Evolutionary conservation across 1,140 invertebrate species (phyloP).

Genomic region (Panagrolaimus sp.): DNA sequence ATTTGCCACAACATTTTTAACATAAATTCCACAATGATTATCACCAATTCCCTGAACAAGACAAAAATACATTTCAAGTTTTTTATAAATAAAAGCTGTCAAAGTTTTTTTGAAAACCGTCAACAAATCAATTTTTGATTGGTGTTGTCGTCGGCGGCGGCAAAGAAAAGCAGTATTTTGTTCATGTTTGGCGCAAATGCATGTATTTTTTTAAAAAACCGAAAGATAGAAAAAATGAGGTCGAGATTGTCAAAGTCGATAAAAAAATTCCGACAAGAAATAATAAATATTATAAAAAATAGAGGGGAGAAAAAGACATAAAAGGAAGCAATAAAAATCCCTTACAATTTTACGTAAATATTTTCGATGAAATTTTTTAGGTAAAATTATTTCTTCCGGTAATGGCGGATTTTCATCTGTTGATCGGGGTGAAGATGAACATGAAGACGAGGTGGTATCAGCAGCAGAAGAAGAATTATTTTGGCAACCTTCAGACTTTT

Average conservation of each 20-base stretch:
- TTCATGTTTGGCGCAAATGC: background rate
- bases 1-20: slow-evolving; percentile 58
- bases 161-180: background rate
- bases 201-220: no score
- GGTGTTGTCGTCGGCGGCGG: background rate
- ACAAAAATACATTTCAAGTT: slow-evolving; percentile 19
- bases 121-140: background rate
- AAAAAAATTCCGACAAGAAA: background rate
- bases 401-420: no score
- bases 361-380: no score
- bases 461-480: no score
- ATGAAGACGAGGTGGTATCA: no score
- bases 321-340: no score
- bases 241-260: slow-evolving; percentile 10
- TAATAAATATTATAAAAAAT: no score
- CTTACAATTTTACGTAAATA: no score
- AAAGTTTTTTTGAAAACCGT: background rate
- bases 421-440: no score
- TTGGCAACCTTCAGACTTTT: no score
- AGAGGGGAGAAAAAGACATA: no score
- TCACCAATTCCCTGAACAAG: slow-evolving; percentile 43
- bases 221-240: background rate
- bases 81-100: background rate
- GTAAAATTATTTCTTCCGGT: no score
- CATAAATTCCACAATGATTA: slow-evolving; percentile 49